Evolutionary conservation across 2,888 invertebrate genomes (phyloP).

Genomic region (Nemapogon koenigi): DNA sequence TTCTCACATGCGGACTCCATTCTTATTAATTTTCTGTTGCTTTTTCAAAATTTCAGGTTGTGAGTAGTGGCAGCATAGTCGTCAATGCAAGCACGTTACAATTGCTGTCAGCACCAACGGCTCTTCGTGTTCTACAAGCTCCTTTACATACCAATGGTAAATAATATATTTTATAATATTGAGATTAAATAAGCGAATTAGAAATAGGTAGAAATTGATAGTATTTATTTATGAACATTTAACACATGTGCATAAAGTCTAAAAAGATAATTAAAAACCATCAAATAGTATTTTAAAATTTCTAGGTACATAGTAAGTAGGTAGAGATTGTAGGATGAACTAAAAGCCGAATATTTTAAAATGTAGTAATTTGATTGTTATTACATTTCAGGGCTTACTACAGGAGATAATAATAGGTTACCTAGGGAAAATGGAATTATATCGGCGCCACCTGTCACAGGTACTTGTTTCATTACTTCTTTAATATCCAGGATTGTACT

Average conservation of each 20-base stretch:
- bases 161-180: too few species aligned
- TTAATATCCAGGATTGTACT: too few species aligned
- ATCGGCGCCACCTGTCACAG: slow-evolving; percentile 35
- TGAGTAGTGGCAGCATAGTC: slow-evolving; percentile 52
- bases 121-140: slow-evolving; percentile 44
- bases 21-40: too few species aligned
- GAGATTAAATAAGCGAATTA: too few species aligned
- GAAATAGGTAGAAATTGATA: not conserved
- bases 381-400: slow-evolving; percentile 36
- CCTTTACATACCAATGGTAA: slow-evolving; percentile 42
- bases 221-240: not conserved
- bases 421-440: slow-evolving; percentile 46
- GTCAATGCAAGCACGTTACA: slow-evolving; percentile 54
- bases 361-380: too few species aligned
- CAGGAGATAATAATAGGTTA: slow-evolving; percentile 34
- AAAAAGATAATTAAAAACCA: too few species aligned
- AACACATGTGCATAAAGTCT: too few species aligned
- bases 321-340: too few species aligned
- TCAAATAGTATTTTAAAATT: too few species aligned
- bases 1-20: too few species aligned
- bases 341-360: too few species aligned
- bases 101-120: slow-evolving; percentile 42
- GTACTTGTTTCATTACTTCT: slow-evolving; percentile 20
- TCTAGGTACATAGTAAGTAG: too few species aligned
- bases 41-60: slow-evolving; percentile 48